These are phyloP conservation scores for Coregonus ussuriensis DNA, from an alignment of 2,797 vertebrate species.

Conservation along the genomic window DNA sequence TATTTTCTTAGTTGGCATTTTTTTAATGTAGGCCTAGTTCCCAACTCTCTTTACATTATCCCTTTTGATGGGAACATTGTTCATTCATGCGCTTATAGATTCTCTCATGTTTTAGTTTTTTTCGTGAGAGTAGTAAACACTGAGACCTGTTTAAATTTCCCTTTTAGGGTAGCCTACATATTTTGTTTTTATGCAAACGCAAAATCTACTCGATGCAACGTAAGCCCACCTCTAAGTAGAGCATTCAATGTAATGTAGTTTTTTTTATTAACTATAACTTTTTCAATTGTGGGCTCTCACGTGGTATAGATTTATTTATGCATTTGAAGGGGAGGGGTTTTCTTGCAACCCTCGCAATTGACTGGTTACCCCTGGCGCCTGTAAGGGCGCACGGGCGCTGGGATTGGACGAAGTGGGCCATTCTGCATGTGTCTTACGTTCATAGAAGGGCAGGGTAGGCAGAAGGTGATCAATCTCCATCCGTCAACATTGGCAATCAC, in stretches of 20 bases:
- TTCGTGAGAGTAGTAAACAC: background rate
- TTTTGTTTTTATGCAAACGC: background rate
- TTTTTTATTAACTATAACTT: slow-evolving; percentile 3
- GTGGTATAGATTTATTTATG: slow-evolving; percentile 24
- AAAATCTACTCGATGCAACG: background rate
- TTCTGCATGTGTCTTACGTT: slow-evolving; percentile 76
- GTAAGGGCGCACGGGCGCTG: slow-evolving; percentile 46
- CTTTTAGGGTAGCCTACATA: background rate
- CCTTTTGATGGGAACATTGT: background rate
- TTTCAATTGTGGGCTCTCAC: slow-evolving; percentile 4
- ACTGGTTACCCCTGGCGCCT: slow-evolving; percentile 76
- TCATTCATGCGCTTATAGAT: background rate
- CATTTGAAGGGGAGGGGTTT: slow-evolving; percentile 40
- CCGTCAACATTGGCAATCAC: slow-evolving; percentile 79
- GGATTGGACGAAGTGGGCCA: slow-evolving; percentile 79
- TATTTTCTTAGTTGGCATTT: background rate
- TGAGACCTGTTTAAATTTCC: background rate
- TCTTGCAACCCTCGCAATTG: slow-evolving; percentile 20
- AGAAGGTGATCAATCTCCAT: slow-evolving; percentile 86
- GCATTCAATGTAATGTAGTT: background rate
- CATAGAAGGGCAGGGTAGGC: slow-evolving; percentile 81
- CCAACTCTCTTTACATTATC: background rate
- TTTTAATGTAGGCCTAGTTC: too few species aligned
- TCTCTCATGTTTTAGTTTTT: background rate
- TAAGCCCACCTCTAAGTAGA: background rate